Percentiles rank a stretch among this genome's conserved stretches.
phyloP scores from a whole-genome alignment of 2,888 invertebrate species.

The Neoascia interrupta region DNA sequence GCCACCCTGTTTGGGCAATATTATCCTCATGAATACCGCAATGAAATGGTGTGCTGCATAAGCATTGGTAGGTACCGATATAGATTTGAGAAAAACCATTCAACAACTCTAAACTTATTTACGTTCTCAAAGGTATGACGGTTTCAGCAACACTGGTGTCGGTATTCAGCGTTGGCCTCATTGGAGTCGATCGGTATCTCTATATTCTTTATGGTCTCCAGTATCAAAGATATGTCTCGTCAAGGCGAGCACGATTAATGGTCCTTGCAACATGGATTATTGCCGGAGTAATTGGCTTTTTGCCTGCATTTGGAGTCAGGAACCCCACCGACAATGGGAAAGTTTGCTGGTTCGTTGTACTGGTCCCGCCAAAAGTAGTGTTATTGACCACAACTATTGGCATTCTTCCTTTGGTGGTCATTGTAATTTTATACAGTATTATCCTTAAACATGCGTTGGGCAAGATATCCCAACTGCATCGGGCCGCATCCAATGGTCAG shows the following conservation, averaged over 20 bases:
- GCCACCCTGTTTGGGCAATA: slow-evolving; percentile 82
- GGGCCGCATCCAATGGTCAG: slow-evolving; percentile 75
- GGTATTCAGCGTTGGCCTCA: slow-evolving; percentile 83
- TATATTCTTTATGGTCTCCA: slow-evolving; percentile 84
- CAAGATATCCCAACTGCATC: slow-evolving; percentile 80
- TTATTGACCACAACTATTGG: slow-evolving; percentile 82
- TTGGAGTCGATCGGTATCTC: slow-evolving; percentile 84
- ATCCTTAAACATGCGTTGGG: slow-evolving; percentile 82
- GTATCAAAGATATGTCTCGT: slow-evolving; percentile 83
- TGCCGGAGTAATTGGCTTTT: slow-evolving; percentile 82
- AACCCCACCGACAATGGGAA: slow-evolving; percentile 81
- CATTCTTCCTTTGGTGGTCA: slow-evolving; percentile 80
- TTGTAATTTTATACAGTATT: slow-evolving; percentile 81
- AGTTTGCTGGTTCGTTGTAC: slow-evolving; percentile 82
- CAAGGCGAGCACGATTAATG: slow-evolving; percentile 81
- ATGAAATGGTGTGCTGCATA: slow-evolving; percentile 78
- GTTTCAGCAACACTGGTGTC: slow-evolving; percentile 84
- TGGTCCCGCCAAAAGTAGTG: slow-evolving; percentile 82
- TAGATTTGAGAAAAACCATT: too few species aligned
- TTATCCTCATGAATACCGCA: slow-evolving; percentile 77
- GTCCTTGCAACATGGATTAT: slow-evolving; percentile 82
- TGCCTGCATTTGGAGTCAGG: slow-evolving; percentile 83
- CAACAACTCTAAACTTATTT: slow-evolving; percentile 9
- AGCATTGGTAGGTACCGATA: slow-evolving; percentile 79
- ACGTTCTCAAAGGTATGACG: slow-evolving; percentile 81